phyloP scores from a whole-genome alignment of 2,888 invertebrate species.

The Acrocyrtus sp. region DNA sequence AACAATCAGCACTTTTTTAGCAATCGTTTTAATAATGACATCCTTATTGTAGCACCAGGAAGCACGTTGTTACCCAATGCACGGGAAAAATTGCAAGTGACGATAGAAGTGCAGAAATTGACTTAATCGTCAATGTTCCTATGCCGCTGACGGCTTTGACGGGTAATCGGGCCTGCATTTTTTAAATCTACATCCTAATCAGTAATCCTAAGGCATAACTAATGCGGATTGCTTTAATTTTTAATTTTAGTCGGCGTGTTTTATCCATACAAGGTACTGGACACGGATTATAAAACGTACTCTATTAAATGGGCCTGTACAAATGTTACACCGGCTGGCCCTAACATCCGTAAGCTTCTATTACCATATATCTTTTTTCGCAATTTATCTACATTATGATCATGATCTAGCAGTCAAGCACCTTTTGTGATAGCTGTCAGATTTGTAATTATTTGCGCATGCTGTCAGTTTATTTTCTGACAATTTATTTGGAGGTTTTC shows the following conservation, averaged over 20 bases:
- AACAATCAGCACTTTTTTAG: too few species aligned
- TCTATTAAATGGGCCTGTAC: slow-evolving; percentile 30
- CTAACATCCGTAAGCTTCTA: slow-evolving; percentile 19
- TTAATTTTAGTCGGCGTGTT: neutral
- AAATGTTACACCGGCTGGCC: neutral
- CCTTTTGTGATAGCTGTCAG: too few species aligned
- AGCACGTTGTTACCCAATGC: slow-evolving; percentile 6
- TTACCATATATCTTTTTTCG: neutral
- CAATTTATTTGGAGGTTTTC: too few species aligned
- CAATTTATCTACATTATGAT: neutral
- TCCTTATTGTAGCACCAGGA: slow-evolving; percentile 4
- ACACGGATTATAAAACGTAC: slow-evolving; percentile 31
- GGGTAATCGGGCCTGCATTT: neutral
- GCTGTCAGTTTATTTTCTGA: neutral
- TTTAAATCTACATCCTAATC: neutral
- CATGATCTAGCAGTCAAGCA: too few species aligned
- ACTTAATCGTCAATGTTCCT: neutral
- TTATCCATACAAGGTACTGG: slow-evolving; percentile 30
- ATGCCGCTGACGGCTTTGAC: neutral
- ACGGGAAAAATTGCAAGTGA: slow-evolving; percentile 3
- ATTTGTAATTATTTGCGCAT: neutral
- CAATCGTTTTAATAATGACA: neutral
- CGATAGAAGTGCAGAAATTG: slow-evolving; percentile 19
- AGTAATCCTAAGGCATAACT: too few species aligned
- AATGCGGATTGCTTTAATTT: too few species aligned